Evolutionary conservation across 2,888 invertebrate genomes (phyloP).

Genomic region (Ferdinandea cuprea): DNA sequence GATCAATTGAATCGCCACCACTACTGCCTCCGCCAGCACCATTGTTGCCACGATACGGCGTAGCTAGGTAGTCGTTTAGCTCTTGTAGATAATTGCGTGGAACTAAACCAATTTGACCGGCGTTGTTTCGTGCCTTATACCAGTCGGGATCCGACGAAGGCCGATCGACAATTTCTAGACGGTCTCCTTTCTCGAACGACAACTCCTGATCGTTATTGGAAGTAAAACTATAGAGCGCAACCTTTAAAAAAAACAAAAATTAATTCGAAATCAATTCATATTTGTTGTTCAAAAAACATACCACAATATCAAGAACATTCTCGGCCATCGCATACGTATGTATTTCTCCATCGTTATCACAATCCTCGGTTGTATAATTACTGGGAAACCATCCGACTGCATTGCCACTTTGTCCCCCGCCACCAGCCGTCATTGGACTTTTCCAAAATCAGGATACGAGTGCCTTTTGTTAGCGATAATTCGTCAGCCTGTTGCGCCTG

Average conservation of each 20-base stretch:
- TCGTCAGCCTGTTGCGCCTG: constrained; percentile 98
- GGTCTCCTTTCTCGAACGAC: constrained; percentile 98
- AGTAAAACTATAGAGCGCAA: constrained; percentile 96
- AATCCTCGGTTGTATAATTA: constrained; percentile 97
- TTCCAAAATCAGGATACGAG: constrained; percentile 96
- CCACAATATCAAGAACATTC: constrained; percentile 97
- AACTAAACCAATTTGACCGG: constrained; percentile 96
- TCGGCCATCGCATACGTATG: constrained; percentile 97
- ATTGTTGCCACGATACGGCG: constrained; percentile 87
- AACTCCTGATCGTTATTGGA: constrained; percentile 98
- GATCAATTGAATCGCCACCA: constrained; percentile 84
- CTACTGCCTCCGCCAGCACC: constrained; percentile 84
- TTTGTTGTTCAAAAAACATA: no score
- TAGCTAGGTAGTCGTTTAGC: constrained; percentile 93
- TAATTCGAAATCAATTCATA: background rate
- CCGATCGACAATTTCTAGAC: constrained; percentile 97
- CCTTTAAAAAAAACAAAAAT: constrained; percentile 80
- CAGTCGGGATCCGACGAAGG: constrained; percentile 99
- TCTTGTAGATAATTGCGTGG: constrained; percentile 97
- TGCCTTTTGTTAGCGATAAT: constrained; percentile 96
- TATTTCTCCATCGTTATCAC: constrained; percentile 92
- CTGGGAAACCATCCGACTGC: constrained; percentile 95
- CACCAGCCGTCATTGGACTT: constrained; percentile 99
- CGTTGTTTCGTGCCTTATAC: constrained; percentile 96
- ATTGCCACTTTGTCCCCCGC: constrained; percentile 92